These are phyloP conservation scores for Poecile atricapillus DNA, from an alignment of 2,113 vertebrate species.

Conservation along the genomic window DNA sequence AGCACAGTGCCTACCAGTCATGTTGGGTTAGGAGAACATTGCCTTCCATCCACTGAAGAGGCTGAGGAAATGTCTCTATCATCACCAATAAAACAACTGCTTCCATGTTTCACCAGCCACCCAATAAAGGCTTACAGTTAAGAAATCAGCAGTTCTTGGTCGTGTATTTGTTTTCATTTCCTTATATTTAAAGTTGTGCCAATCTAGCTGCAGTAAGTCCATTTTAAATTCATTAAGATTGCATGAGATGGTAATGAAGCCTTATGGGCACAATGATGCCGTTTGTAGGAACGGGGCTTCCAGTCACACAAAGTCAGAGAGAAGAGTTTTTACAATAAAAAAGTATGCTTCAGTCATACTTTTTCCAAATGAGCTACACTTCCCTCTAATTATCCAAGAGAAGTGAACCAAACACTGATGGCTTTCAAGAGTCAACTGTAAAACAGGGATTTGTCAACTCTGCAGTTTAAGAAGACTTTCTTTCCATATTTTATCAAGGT, in stretches of 20 bases:
- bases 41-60: not conserved
- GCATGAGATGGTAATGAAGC: not conserved
- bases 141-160: not conserved
- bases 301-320: not conserved
- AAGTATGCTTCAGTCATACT: not conserved
- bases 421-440: not conserved
- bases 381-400: not conserved
- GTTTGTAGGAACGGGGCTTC: not conserved
- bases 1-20: not conserved
- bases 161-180: not conserved
- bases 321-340: not conserved
- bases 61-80: not conserved
- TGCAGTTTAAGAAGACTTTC: not conserved
- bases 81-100: not conserved
- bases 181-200: not conserved
- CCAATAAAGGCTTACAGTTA: not conserved
- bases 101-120: not conserved
- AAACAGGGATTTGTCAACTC: not conserved
- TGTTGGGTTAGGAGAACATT: not conserved
- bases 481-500: not conserved
- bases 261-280: not conserved
- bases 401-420: not conserved
- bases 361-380: not conserved
- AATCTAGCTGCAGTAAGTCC: not conserved
- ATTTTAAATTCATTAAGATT: not conserved